phyloP scores from a whole-genome alignment of 2,113 vertebrate species.

The Perognathus longimembris region DNA sequence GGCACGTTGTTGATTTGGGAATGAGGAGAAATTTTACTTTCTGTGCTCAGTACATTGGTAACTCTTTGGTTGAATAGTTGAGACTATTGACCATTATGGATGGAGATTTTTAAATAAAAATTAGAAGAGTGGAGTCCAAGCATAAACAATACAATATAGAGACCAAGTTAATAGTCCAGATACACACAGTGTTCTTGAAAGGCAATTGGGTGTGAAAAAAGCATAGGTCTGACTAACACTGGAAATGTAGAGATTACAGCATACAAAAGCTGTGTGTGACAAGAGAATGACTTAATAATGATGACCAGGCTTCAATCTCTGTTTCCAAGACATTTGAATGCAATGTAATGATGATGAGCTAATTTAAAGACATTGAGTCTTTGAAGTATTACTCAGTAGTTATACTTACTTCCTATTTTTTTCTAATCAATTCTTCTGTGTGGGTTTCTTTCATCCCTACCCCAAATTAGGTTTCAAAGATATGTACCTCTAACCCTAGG shows the following conservation, averaged over 20 bases:
- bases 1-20: neutral
- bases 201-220: neutral
- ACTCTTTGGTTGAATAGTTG: neutral
- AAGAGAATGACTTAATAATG: neutral
- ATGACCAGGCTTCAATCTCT: neutral
- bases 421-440: neutral
- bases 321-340: neutral
- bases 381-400: neutral
- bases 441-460: neutral
- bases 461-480: slow-evolving; percentile 34
- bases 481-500: neutral
- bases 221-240: neutral
- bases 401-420: slow-evolving; percentile 22
- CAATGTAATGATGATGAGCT: neutral
- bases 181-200: neutral
- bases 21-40: neutral
- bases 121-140: neutral
- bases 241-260: neutral
- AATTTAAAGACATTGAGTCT: neutral
- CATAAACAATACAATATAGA: neutral
- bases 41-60: neutral
- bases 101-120: neutral
- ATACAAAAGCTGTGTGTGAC: neutral
- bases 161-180: neutral
- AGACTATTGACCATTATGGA: neutral